A percentile compares a stretch with the other conserved stretches of the same genome.
Evolutionary conservation across 2,888 invertebrate species (phyloP).

Genomic region (Torymus tubicola): DNA sequence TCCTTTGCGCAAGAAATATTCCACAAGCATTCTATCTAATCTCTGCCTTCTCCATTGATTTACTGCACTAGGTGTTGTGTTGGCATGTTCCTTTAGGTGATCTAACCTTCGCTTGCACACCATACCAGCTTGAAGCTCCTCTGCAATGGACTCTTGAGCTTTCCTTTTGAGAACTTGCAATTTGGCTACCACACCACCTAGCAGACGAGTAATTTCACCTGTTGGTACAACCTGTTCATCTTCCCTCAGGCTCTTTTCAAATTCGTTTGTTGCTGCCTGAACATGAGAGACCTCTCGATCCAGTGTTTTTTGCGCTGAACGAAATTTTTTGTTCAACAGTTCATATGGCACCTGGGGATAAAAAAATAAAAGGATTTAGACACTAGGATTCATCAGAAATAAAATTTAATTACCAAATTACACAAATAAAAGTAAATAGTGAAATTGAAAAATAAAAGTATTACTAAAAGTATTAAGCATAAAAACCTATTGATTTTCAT

Average conservation of each 20-base stretch:
- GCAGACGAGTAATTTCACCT: conserved; percentile 86
- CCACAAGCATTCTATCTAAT: conserved; percentile 96
- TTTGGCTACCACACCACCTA: conserved; percentile 94
- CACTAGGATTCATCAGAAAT: too few relatives aligned
- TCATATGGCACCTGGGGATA: conserved; percentile 93
- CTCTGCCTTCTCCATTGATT: conserved; percentile 91
- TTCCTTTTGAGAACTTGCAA: conserved; percentile 94
- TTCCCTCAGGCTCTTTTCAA: conserved; percentile 85
- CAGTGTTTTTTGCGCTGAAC: conserved; percentile 94
- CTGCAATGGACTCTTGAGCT: conserved; percentile 94
- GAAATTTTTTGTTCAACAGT: conserved; percentile 96
- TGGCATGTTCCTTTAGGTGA: conserved; percentile 89
- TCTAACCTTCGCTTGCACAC: conserved; percentile 95
- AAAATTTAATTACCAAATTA: background rate
- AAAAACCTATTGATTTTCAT: too few relatives aligned
- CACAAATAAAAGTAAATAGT: conserved; percentile 3
- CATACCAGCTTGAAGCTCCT: conserved; percentile 93
- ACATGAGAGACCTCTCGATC: conserved; percentile 96
- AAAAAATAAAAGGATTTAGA: background rate
- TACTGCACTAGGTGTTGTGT: conserved; percentile 78
- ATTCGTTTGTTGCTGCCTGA: conserved; percentile 85
- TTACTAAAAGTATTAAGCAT: too few relatives aligned
- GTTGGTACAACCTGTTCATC: conserved; percentile 77
- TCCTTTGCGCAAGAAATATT: conserved; percentile 95
- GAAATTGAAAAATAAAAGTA: background rate